Evolutionary conservation across 2,797 vertebrate species (phyloP), one percentile per base, ranked within the genome.

Genomic region (Tadarida brasiliensis): DNA sequence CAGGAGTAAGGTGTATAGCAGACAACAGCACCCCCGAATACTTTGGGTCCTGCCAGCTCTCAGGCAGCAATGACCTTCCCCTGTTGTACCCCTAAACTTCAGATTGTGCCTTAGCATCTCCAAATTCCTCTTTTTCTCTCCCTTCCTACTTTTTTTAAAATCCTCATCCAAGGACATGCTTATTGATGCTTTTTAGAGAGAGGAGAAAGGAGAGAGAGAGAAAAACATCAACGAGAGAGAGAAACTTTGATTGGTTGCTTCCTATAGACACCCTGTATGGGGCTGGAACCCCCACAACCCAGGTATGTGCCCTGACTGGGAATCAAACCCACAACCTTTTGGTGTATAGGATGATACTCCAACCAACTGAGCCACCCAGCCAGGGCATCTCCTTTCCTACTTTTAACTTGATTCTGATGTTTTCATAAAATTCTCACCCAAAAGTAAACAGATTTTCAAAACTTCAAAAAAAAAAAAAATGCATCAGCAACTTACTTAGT

Each of bases 1-100:
- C 73, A 70, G 96, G 91, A 85, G 92, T 97, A 94, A 98, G 86
- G 76, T 80, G 76, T 47, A 73, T 85, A 95, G 97, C 93, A 98
- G 96, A 97, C 96, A 96, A 96, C 89, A 94, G 83, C 85, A 96
- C 96, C 89, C 89, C 97, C 94, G 97, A 97, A 96, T 96, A 95
- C 80, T 91, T 91, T 7, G 2, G 71, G 80, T 57, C 90, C 63
- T 96, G 93, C 16, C 49, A 63, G 39, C 7, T 80, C 33, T 7
- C 2, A 2, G 33, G 35, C 11, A 28, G 26, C 30, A 10, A 86
- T 78, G 24, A n/a, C 22, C 26, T 82, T 14, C 82, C 26, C 16
- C 7, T 87, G 11, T 82, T 88, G 39, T 74, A 22, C 76, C 30
- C 39, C 63, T 74, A 47, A 82, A 56, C 77, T 91, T 90, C 28